A percentile compares a stretch with the other conserved stretches of the same genome.
Evolutionary conservation across 2,888 invertebrate species (phyloP).

Genomic region (Steromphala cineraria): DNA sequence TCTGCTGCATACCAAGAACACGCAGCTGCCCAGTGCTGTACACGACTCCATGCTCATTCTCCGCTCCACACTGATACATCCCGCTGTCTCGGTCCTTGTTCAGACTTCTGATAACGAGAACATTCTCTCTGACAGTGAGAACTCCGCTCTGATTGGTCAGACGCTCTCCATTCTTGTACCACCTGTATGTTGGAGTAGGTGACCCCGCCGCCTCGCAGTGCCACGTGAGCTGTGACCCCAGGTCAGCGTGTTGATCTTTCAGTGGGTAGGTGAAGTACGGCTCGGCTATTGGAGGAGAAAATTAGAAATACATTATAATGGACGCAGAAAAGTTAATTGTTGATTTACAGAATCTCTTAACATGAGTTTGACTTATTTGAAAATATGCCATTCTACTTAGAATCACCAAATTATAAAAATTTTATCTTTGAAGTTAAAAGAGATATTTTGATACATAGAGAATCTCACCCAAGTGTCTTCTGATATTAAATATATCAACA

Average conservation of each 20-base stretch:
- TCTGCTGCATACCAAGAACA: constrained; percentile 80
- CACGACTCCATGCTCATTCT: constrained; percentile 60
- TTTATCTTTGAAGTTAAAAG: no score
- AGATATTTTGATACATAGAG: no score
- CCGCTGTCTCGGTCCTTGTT: constrained; percentile 75
- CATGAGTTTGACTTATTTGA: no score
- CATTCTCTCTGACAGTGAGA: constrained; percentile 42
- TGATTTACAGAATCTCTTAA: no score
- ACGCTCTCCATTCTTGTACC: constrained; percentile 63
- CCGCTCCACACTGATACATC: constrained; percentile 65
- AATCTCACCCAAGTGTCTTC: no score
- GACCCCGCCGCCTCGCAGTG: constrained; percentile 67
- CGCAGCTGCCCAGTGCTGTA: constrained; percentile 89
- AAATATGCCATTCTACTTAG: no score
- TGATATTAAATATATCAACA: no score
- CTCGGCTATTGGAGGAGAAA: constrained; percentile 51
- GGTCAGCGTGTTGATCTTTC: constrained; percentile 65
- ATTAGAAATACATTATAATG: not conserved
- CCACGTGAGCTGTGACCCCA: constrained; percentile 62
- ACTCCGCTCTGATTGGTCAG: constrained; percentile 32
- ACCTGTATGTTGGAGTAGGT: constrained; percentile 59
- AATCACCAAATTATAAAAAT: no score
- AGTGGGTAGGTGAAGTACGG: constrained; percentile 69
- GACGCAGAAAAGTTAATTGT: no score
- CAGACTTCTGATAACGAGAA: constrained; percentile 47